These are phyloP conservation scores for Muscina levida DNA, from an alignment of 2,888 invertebrate genomes.

Conservation along the genomic window DNA sequence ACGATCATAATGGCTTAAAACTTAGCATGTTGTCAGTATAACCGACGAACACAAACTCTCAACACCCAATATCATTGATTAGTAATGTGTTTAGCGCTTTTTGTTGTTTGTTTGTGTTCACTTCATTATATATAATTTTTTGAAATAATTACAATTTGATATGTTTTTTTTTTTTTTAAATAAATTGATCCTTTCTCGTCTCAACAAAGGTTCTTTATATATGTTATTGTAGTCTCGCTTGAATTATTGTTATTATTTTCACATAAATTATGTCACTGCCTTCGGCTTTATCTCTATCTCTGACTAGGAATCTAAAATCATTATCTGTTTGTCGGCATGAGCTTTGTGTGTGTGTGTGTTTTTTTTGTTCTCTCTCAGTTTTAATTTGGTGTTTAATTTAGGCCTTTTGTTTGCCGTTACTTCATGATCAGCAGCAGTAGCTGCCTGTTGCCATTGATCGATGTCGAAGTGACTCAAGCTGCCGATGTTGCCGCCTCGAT, in stretches of 20 bases:
- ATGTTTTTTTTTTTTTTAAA: background rate
- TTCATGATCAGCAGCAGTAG: constrained; percentile 2
- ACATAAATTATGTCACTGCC: constrained; percentile 32
- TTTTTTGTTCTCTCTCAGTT: too few species aligned
- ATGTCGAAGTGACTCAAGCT: constrained; percentile 37
- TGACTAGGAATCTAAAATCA: background rate
- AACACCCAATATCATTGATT: background rate
- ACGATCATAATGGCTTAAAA: constrained; percentile 31
- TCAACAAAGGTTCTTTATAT: background rate
- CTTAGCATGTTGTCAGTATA: background rate
- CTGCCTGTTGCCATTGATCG: constrained; percentile 36
- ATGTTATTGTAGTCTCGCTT: background rate
- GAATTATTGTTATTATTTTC: background rate
- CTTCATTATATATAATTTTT: background rate
- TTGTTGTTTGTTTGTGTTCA: background rate
- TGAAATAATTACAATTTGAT: constrained; percentile 20
- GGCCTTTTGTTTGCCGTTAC: constrained; percentile 19
- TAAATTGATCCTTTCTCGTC: constrained; percentile 1
- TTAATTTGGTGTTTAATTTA: constrained; percentile 22
- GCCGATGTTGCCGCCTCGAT: background rate
- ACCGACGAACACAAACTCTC: background rate
- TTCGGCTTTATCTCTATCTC: constrained; percentile 16
- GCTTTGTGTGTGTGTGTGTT: constrained; percentile 1
- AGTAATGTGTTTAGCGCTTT: background rate
- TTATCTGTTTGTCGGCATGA: constrained; percentile 20